Base-by-base conservation (phyloP, 2,797 vertebrate species). In the Acipenser oxyrinchus region DNA sequence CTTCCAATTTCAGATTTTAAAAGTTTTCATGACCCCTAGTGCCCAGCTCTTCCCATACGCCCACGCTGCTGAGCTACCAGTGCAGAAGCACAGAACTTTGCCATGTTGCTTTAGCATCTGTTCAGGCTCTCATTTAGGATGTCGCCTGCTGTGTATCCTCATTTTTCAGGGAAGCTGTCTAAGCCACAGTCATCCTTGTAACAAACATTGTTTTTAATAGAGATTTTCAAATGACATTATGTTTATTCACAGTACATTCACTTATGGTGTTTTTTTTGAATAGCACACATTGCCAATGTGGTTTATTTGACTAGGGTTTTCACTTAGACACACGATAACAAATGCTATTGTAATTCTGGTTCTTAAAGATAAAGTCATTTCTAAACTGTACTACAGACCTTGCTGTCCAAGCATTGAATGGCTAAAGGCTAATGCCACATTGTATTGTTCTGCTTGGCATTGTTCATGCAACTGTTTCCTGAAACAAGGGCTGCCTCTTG, bases 51-150 rank as follows among this genome's bases (percentile, higher is more conserved):
- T 37, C 37, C 37, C 37, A 37, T 37, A 37, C 1, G 37, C 37
- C 37, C 37, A 37, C 37, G 55, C 10, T n/a, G 52, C 6, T 58
- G 10, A 6, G 55, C 12, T 58, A 37, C 55, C 12, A 58, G 55
- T n/a, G 55, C 12, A 58, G 55, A n/a, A 13, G 10, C n/a, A 58
- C 55, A 58, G 12, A 5, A 13, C 12, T 4, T 13, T n/a, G 12
- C 55, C 55, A n/a, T 58, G 55, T 13, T 58, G 55, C 10, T 58
- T 58, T 58, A 58, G 12, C 55, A 58, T 58, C 55, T 58, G 55
- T 58, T 58, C 55, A 58, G 55, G 6, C 7, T 11, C 55, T 58
- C 12, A 58, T 58, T n/a, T 13, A 58, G 55, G n/a, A 58, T 58
- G 12, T 13, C 55, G 10, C 55, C 55, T 58, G 12, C 55, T 58